Evolutionary conservation across 35 echinoderm and acorn worm species (phyloP), one percentile per base, ranked within the genome.

Genomic region (Chiridota heheva): DNA sequence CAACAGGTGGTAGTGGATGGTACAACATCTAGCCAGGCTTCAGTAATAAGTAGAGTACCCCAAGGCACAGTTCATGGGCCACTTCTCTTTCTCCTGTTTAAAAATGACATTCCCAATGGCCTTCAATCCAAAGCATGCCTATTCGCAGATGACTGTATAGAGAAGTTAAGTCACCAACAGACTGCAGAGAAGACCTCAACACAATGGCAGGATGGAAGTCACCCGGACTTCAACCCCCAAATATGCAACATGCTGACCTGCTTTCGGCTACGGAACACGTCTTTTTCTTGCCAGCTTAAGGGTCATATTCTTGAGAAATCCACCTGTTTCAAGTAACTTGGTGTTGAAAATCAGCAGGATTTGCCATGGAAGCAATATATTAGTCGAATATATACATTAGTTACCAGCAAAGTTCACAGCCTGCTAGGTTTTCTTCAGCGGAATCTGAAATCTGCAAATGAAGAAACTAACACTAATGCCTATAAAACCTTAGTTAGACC

Each of bases 121-220:
- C n/a, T 81, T 13, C 28, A n/a, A 20, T 73, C 27, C 13, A 81
- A 2, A 17, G 36, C 67, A 29, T 26, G 41, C 3, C 36, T 81
- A 33, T 56, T 84, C 58, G 65, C 46, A 18, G 65, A 84, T 84
- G 81, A 84, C 44, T 72, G 81, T 84, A 72, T 72, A 24, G 44
- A 34, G 40, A 42, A 44, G 17, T 71, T 27, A 30, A 36, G 55
- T 38, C 30, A 53, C 39, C 17, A 38, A 10, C 24, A 70, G 65
- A 70, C 30, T n/a, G n/a, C n/a, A n/a, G n/a, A 66, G 6, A 70
- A 25, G 62, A 69, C 28, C 32, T 67, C 20, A 42, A 84, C 1
- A 49, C 34, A 2, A 7, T 70, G 60, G 44, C 31, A 5, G 2
- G 40, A 44, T 70, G 64, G 81, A 32, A 18, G 29, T 46, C 67